These are phyloP conservation scores for Cinclus cinclus DNA, from an alignment of 2,113 vertebrate genomes.

Conservation along the genomic window DNA sequence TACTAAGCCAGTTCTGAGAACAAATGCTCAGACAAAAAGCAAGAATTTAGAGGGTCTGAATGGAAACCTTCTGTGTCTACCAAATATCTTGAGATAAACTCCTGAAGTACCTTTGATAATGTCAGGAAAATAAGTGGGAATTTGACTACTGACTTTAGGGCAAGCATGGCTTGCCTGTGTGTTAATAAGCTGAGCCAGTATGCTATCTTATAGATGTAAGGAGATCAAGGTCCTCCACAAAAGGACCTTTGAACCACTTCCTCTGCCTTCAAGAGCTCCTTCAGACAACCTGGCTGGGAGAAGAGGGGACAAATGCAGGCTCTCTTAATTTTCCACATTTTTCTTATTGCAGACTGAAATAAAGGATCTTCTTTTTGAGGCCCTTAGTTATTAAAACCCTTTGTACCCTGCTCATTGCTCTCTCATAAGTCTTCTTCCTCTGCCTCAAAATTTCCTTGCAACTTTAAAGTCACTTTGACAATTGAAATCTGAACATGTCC, in stretches of 20 bases:
- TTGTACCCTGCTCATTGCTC: background rate
- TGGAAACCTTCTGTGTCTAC: conserved; percentile 2
- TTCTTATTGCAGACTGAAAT: background rate
- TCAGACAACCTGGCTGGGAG: conserved; percentile 36
- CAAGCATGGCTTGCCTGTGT: background rate
- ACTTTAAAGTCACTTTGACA: background rate
- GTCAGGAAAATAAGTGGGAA: background rate
- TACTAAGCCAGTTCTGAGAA: background rate
- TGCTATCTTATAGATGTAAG: background rate
- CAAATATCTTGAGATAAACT: conserved; percentile 27
- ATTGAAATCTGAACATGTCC: background rate
- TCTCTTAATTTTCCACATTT: conserved; percentile 23
- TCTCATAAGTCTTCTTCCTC: background rate
- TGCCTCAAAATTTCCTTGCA: background rate
- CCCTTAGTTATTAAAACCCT: background rate
- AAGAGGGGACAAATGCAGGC: conserved; percentile 2
- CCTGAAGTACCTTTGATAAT: conserved; percentile 21
- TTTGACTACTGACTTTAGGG: background rate
- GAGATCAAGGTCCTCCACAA: conserved; percentile 22
- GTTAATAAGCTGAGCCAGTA: background rate
- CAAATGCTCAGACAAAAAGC: background rate
- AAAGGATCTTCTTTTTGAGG: background rate
- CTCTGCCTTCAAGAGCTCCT: conserved; percentile 34
- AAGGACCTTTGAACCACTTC: conserved; percentile 11
- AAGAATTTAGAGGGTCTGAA: conserved; percentile 13